Conservation (phyloP, 92 coral and sea anemone genomes). For the Anthopleura xanthogrammica region DNA sequence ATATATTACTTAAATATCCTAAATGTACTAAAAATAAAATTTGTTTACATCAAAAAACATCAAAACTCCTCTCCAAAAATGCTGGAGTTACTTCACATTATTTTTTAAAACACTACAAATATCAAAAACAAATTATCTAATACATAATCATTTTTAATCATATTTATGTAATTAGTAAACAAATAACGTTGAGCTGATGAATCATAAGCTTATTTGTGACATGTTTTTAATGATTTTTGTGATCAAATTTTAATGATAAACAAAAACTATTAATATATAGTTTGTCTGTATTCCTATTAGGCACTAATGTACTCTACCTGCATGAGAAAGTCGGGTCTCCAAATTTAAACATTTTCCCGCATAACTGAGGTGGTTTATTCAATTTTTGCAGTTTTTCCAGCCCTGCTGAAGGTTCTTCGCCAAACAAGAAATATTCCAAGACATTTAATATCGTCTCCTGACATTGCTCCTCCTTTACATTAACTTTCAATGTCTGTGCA, state of each 20-base stretch:
- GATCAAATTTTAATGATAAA: neutral
- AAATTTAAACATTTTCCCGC: conserved; percentile 84
- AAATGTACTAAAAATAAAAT: no score
- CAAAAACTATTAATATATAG: neutral
- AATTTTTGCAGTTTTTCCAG: conserved; percentile 55
- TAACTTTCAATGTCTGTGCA: conserved; percentile 56
- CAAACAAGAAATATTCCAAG: conserved; percentile 84
- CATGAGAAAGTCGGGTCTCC: conserved; percentile 97
- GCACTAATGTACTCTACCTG: conserved; percentile 53
- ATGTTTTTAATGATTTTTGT: no score
- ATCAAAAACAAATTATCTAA: no score
- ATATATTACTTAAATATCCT: no score
- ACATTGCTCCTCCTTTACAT: conserved; percentile 64
- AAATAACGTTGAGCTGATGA: no score
- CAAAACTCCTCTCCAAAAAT: no score
- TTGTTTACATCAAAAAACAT: no score
- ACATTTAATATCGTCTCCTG: conserved; percentile 64
- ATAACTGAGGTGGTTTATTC: conserved; percentile 83
- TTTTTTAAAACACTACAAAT: no score
- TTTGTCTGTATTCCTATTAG: neutral
- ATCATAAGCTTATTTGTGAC: no score
- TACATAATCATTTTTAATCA: no score
- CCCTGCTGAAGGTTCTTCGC: conserved; percentile 79
- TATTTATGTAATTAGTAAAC: no score
- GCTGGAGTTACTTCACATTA: no score